Evolutionary conservation across 37 sponge, comb jelly and placozoan species (phyloP), one percentile per base, ranked within the genome.

Genomic region (Spongia lamella): DNA sequence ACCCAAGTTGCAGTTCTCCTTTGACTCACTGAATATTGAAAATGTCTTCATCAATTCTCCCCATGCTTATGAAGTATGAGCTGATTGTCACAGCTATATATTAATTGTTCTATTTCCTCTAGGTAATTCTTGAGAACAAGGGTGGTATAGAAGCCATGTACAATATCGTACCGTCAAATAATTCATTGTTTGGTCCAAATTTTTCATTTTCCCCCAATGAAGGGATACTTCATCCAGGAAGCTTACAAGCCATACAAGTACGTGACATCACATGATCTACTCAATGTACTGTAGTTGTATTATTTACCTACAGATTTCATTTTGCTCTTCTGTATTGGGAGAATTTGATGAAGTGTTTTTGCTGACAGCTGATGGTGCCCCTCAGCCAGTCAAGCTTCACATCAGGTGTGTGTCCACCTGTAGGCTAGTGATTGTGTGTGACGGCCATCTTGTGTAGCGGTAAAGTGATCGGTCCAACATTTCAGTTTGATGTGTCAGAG

Each of bases 401-500:
- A 89, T 97, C 43, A 83, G 37, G 79, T 79, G 56, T 38, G 83
- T 17, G 19, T 35, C 36, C n/a, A 25, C n/a, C 2, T 9, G 3
- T 24, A 16, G 24, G 21, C 30, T 22, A 20, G 55, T 32, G 1
- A 0, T 7, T 1, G 2, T 7, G 22, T 36, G 1, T 1, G 33
- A 56, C 39, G 38, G 16, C 16, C 30, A 3, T 79, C 40, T 26
- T 32, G 13, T 1, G 1, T 75, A 85, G 76, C 58, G 93, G 96
- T 0, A 68, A 35, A 6, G 96, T 96, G 38, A 92, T 96, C 66
- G 93, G 93, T 16, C 98, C 98, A 29, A 97, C 98, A 19, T 97
- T 97, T 80, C 86, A 77, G 54, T 92, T 97, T 50, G 76, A 89
- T 69, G 75, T 59, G 0, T n/a, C 82, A 38, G 53, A 70, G 19